Conservation (phyloP, 2,113 vertebrate species). For the Tupaia tana region DNA sequence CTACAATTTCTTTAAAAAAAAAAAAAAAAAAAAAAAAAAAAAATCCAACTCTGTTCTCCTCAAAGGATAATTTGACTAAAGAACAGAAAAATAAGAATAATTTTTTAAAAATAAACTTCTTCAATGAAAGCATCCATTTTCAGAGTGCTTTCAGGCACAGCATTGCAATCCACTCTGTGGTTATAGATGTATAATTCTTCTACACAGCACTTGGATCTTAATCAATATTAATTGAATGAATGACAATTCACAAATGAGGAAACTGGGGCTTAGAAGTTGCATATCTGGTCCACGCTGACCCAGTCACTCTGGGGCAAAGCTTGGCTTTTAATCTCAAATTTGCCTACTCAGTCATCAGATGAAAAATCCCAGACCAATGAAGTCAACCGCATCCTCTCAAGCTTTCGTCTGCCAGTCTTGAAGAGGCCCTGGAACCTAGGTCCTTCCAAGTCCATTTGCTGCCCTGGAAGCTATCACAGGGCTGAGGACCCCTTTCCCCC, state of each 20-base stretch:
- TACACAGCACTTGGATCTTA: background rate
- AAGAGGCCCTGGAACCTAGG: background rate
- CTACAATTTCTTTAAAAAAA: background rate
- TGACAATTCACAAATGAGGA: background rate
- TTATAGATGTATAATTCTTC: background rate
- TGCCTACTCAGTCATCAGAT: background rate
- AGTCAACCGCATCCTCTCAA: background rate
- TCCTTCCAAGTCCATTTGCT: background rate
- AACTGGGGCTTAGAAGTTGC: background rate
- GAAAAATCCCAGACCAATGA: background rate
- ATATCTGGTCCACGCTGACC: background rate
- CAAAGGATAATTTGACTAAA: constrained; percentile 11
- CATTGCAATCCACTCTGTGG: background rate
- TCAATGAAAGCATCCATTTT: background rate
- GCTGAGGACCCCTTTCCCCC: background rate
- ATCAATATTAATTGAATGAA: constrained; percentile 14
- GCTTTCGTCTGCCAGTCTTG: background rate
- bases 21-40: background rate
- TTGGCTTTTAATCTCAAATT: background rate
- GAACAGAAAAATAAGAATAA: background rate
- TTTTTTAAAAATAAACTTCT: background rate
- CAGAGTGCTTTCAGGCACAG: background rate
- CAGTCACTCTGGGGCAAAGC: background rate
- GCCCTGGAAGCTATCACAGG: background rate
- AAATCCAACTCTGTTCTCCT: constrained; percentile 15